Evolutionary conservation across 2,113 vertebrate genomes (phyloP).

Genomic region (Gymnogyps californianus): DNA sequence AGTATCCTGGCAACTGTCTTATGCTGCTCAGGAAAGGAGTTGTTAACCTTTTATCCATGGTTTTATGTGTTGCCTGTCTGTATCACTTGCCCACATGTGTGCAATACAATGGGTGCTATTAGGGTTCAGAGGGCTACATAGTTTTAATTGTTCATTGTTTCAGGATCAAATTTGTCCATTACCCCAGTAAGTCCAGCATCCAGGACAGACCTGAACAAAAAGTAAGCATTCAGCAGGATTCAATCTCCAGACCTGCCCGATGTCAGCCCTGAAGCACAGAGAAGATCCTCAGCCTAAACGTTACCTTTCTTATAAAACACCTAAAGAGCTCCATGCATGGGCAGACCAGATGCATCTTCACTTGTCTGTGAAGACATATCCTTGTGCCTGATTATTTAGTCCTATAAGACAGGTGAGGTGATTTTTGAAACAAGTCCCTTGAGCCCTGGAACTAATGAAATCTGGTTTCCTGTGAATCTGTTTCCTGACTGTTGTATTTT

Average conservation of each 20-base stretch:
- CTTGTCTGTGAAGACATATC: not conserved
- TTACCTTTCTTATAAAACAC: not conserved
- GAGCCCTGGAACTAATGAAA: not conserved
- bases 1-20: not conserved
- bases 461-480: not conserved
- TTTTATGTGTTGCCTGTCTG: not conserved
- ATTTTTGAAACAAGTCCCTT: not conserved
- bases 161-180: not conserved
- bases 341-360: not conserved
- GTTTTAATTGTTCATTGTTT: not conserved
- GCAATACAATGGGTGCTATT: not conserved
- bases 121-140: not conserved
- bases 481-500: not conserved
- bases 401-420: not conserved
- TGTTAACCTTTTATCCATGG: not conserved
- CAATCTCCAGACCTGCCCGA: not conserved
- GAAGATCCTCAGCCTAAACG: not conserved
- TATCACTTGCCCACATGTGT: not conserved
- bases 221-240: not conserved
- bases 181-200: not conserved
- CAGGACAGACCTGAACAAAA: not conserved
- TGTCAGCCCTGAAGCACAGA: not conserved
- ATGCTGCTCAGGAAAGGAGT: not conserved
- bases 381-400: not conserved
- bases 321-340: not conserved